Base-by-base conservation (phyloP, 2,797 vertebrate species). In the Trachurus trachurus region DNA sequence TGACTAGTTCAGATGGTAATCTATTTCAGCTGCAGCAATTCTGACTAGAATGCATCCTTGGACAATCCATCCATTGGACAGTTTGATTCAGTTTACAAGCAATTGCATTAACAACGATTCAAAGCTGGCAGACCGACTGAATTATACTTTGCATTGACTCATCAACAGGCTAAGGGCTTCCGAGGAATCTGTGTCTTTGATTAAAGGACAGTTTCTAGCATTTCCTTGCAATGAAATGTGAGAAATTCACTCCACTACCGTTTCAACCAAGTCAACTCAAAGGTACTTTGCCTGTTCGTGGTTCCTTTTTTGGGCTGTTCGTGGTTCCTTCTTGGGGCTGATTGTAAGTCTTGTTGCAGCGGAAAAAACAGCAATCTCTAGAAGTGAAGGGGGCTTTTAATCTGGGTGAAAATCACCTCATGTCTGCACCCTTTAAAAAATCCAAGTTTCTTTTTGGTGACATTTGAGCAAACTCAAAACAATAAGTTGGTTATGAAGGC, bases 181-280 rank as follows among this genome's bases (percentile, higher is more conserved):
- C 64, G 85, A 70, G 83, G 63, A 74, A 74, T 54, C 44, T 19
- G 40, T 1, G 54, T 37, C 47, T 85, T 84, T 80, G 83, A 83
- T 72, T 31, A 64, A 66, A 66, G 47, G 64, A 67, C 70, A 78
- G 63, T 37, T 74, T 78, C 54, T 29, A 26, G 10, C 7, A 71
- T 74, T 88, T 85, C 78, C 52, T 59, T 66, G 6, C 31, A 34
- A 34, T 5, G 6, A 34, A 34, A 34, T 4, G 5, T 34, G 31
- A 34, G 31, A 83, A 82, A 78, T 71, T 50, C 58, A 34, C 74
- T 70, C 47, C n/a, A n/a, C 58, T 49, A 73, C 53, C 10, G 8
- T 71, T 74, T 78, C 61, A 71, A 71, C 53, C 56, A 58, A 17
- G 31, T 66, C 45, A 56, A 77, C 74, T 78, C 66, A 71, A 64